phyloP scores from a whole-genome alignment of 2,113 vertebrate genomes.

The Gallinago undulata region DNA sequence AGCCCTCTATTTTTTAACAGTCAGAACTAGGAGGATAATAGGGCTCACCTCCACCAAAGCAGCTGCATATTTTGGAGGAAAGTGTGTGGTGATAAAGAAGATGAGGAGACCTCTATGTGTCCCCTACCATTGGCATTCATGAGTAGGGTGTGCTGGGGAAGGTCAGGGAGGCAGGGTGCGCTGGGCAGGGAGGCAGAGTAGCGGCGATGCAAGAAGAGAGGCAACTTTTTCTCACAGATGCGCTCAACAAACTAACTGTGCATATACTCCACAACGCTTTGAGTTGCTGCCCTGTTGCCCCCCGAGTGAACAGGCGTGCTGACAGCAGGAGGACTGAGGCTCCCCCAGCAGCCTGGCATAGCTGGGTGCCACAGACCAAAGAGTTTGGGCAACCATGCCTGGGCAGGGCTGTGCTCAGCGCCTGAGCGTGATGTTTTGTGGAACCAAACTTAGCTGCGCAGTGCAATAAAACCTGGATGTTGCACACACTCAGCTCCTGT shows the following conservation, averaged over 20 bases:
- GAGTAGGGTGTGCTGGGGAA: not conserved
- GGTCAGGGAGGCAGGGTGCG: not conserved
- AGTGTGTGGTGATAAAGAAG: not conserved
- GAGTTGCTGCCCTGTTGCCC: not conserved
- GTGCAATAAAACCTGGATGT: not conserved
- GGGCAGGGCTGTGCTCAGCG: not conserved
- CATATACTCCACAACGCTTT: fast-evolving
- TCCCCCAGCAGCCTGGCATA: not conserved
- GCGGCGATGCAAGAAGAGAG: fast-evolving
- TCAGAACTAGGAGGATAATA: not conserved
- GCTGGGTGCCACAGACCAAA: fast-evolving
- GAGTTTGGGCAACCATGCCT: fast-evolving
- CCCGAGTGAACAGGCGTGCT: fast-evolving
- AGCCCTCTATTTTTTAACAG: not conserved
- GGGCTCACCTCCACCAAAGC: not conserved
- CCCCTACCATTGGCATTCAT: fast-evolving
- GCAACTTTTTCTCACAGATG: not conserved
- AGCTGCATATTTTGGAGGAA: not conserved
- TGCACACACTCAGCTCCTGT: not conserved
- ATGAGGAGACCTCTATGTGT: not conserved
- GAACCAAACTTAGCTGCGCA: not conserved
- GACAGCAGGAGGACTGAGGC: not conserved
- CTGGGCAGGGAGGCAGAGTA: not conserved
- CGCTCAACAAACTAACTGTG: not conserved
- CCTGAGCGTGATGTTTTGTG: not conserved